Evolutionary conservation across 2,797 vertebrate genomes (phyloP).

Genomic region (Betta splendens): DNA sequence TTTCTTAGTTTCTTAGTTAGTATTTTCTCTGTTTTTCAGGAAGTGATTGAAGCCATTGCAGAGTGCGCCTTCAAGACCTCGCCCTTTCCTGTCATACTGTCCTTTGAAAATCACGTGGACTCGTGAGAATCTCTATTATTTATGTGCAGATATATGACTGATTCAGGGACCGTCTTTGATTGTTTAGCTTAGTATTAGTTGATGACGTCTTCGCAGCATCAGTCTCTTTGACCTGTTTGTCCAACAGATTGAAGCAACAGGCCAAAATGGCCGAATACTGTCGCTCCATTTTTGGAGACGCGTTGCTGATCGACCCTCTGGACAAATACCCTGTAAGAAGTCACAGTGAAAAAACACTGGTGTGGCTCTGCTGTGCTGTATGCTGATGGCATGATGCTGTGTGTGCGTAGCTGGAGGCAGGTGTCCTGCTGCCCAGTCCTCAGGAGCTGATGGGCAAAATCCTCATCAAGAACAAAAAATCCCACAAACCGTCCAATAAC

Average conservation of each 20-base stretch:
- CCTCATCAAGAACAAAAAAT: conserved; percentile 99
- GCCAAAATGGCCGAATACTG: conserved; percentile 99
- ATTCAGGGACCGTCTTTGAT: no score
- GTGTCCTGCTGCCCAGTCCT: conserved; percentile 93
- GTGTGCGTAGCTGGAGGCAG: conserved; percentile 86
- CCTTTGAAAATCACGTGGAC: conserved; percentile 98
- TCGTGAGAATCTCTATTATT: conserved; percentile 87
- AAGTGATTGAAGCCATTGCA: conserved; percentile 96
- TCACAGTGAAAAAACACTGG: not conserved
- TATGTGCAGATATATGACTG: no score
- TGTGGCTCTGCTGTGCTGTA: not conserved
- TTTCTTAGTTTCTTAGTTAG: not conserved
- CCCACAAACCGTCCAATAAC: conserved; percentile 90
- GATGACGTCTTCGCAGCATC: no score
- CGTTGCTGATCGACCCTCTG: conserved; percentile 91
- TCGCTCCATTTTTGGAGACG: conserved; percentile 95
- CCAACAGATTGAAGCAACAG: conserved; percentile 90
- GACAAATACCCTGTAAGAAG: conserved; percentile 93
- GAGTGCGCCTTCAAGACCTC: conserved; percentile 99
- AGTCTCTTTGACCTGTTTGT: not conserved
- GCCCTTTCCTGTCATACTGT: conserved; percentile 94
- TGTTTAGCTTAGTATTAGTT: no score
- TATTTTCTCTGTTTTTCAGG: conserved; percentile 85
- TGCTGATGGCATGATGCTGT: no score
- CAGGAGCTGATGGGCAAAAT: conserved; percentile 98